Percentiles rank a stretch among this genome's conserved stretches.
Evolutionary conservation across 2,888 invertebrate genomes (phyloP).

Genomic region (Ellobium chinense): DNA sequence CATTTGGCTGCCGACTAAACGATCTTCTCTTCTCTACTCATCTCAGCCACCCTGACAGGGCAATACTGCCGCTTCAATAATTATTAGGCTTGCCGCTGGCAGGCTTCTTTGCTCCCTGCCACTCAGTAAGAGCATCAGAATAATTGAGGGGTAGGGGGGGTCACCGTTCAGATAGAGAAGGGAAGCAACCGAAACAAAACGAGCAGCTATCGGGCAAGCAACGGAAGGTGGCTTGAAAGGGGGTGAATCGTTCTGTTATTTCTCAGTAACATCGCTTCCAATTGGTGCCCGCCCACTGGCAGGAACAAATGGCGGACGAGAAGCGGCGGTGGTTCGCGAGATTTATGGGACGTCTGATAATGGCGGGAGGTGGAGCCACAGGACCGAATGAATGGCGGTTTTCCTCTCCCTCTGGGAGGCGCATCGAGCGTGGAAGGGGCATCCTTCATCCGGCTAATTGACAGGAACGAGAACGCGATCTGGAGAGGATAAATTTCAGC

Average conservation of each 20-base stretch:
- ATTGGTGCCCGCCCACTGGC: slow-evolving; percentile 9
- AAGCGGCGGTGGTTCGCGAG: not conserved
- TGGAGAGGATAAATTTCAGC: slow-evolving; percentile 39
- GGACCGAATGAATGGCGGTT: not conserved
- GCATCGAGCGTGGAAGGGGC: slow-evolving; percentile 19
- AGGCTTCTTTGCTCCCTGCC: slow-evolving; percentile 20
- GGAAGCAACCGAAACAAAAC: not conserved
- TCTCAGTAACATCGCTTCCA: not conserved
- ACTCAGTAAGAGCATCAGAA: not conserved
- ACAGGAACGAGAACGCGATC: slow-evolving; percentile 22
- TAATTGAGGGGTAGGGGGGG: not conserved
- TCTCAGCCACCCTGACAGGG: slow-evolving; percentile 15
- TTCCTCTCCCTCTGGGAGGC: slow-evolving; percentile 23
- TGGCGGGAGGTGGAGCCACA: slow-evolving; percentile 8
- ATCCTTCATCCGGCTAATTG: slow-evolving; percentile 31
- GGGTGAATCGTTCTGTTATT: not conserved
- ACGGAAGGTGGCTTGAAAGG: not conserved
- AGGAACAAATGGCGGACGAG: slow-evolving; percentile 11
- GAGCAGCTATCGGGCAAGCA: not conserved
- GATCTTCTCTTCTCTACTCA: slow-evolving; percentile 16
- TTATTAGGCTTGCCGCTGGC: slow-evolving; percentile 32
- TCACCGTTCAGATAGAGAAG: not conserved
- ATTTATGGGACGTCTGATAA: not conserved
- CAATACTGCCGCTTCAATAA: slow-evolving; percentile 29
- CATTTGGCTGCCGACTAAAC: slow-evolving; percentile 34